Conservation (phyloP, 1,140 invertebrate species). For the Probaryconus sp. region DNA sequence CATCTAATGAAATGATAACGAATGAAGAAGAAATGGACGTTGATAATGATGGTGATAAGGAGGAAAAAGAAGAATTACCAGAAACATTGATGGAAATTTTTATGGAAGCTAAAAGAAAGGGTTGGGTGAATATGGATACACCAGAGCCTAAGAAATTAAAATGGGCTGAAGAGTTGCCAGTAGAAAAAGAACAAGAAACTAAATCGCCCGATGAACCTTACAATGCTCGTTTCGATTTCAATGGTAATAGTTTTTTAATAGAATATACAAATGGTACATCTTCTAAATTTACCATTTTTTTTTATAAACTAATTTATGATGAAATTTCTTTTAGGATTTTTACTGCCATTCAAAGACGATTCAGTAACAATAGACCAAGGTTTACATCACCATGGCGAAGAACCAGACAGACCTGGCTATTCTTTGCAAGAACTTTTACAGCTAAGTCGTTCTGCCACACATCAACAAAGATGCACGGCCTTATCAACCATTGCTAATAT, state of each 20-base stretch:
- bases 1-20: constrained; percentile 48
- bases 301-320: not conserved
- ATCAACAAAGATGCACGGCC: constrained; percentile 89
- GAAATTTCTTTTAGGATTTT: constrained; percentile 81
- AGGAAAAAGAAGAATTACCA: constrained; percentile 57
- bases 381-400: constrained; percentile 94
- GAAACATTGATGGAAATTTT: constrained; percentile 81
- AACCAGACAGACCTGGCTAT: constrained; percentile 93
- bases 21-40: constrained; percentile 15
- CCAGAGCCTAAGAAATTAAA: constrained; percentile 90
- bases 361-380: constrained; percentile 81
- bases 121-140: constrained; percentile 90
- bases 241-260: constrained; percentile 71
- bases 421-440: constrained; percentile 91
- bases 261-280: constrained; percentile 11
- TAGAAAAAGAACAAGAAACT: constrained; percentile 66
- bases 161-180: constrained; percentile 86
- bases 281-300: constrained; percentile 1
- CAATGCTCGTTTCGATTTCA: constrained; percentile 84
- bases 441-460: constrained; percentile 82
- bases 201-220: constrained; percentile 79
- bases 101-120: constrained; percentile 80
- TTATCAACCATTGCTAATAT: constrained; percentile 88
- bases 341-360: constrained; percentile 84
- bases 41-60: constrained; percentile 3